Evolutionary conservation across 2,113 vertebrate genomes (phyloP).

Genomic region (Chlamydotis undulata): DNA sequence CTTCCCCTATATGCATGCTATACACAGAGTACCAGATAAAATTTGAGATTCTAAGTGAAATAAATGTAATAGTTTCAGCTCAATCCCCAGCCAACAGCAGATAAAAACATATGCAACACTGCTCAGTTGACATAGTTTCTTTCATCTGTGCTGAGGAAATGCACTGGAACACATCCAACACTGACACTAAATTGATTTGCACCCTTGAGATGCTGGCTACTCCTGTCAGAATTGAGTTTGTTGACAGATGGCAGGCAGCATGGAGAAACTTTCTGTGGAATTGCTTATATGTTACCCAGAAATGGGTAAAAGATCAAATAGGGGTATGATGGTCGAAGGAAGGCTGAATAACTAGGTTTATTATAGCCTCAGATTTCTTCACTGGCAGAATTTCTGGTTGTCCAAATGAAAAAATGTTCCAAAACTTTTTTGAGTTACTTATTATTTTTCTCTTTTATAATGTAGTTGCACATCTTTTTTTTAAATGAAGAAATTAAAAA

Average conservation of each 20-base stretch:
- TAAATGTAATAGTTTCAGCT: slow-evolving; percentile 44
- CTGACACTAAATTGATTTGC: slow-evolving; percentile 73
- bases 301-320: slow-evolving; percentile 41
- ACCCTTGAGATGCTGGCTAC: slow-evolving; percentile 70
- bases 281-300: slow-evolving; percentile 42
- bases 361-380: neutral
- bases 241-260: slow-evolving; percentile 60
- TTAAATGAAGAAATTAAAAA: neutral
- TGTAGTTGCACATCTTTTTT: neutral
- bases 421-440: neutral
- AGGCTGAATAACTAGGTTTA: neutral
- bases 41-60: slow-evolving; percentile 6
- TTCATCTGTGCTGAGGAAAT: slow-evolving; percentile 64
- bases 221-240: slow-evolving; percentile 68
- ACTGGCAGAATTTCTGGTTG: neutral
- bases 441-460: neutral
- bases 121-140: slow-evolving; percentile 66
- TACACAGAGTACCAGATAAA: neutral
- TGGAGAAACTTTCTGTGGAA: slow-evolving; percentile 54
- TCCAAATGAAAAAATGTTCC: neutral
- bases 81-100: slow-evolving; percentile 24
- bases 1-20: neutral
- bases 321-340: neutral
- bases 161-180: slow-evolving; percentile 66
- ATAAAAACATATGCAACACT: slow-evolving; percentile 68